phyloP scores from a whole-genome alignment of 1,140 invertebrate genomes.

The Trichogramma pretiosum region DNA sequence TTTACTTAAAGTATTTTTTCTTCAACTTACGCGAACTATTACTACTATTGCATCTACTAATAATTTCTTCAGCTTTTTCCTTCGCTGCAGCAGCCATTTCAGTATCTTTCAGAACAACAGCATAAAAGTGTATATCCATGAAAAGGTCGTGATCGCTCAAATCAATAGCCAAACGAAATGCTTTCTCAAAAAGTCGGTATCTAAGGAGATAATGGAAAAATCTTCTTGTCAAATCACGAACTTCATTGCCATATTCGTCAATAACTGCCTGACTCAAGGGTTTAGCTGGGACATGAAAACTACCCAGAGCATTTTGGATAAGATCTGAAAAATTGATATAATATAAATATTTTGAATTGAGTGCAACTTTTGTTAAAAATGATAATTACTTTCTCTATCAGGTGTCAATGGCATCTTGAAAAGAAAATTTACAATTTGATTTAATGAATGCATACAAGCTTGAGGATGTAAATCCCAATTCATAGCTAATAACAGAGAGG shows the following conservation, averaged over 20 bases:
- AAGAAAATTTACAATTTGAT: constrained; percentile 63
- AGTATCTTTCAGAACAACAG: constrained; percentile 55
- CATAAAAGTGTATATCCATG: constrained; percentile 76
- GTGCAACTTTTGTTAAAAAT: neutral
- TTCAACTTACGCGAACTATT: constrained; percentile 42
- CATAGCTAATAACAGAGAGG: constrained; percentile 56
- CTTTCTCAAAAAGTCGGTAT: constrained; percentile 73
- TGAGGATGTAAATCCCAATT: constrained; percentile 66
- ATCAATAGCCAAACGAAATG: constrained; percentile 77
- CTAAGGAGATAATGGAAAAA: constrained; percentile 76
- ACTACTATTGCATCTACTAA: constrained; percentile 51
- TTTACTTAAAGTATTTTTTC: constrained; percentile 15
- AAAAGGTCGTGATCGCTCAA: constrained; percentile 73
- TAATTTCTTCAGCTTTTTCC: constrained; percentile 60
- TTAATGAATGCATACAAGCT: constrained; percentile 58
- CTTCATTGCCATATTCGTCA: constrained; percentile 62
- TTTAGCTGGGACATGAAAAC: constrained; percentile 57
- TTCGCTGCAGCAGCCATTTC: constrained; percentile 68
- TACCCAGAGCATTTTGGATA: constrained; percentile 62
- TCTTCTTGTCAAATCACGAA: constrained; percentile 62
- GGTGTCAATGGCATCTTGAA: constrained; percentile 56
- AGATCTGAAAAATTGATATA: constrained; percentile 38
- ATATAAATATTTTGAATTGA: constrained; percentile 2
- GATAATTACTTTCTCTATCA: constrained; percentile 49
- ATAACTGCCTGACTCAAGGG: constrained; percentile 59